A percentile compares a stretch with the other conserved stretches of the same genome.
phyloP scores from a whole-genome alignment of 2,113 vertebrate species.

The Caranx ignobilis region DNA sequence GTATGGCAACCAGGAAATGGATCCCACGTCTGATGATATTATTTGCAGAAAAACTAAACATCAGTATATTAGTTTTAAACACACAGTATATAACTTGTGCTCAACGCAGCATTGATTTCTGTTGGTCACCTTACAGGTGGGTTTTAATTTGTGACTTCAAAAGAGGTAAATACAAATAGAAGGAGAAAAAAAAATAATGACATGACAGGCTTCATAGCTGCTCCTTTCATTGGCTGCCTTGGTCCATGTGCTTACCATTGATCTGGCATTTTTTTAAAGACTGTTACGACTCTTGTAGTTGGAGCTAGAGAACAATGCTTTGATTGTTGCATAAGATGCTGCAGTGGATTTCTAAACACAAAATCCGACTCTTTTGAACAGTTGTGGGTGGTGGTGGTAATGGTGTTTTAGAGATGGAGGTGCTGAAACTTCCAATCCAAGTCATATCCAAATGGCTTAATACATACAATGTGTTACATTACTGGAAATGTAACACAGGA shows the following conservation, averaged over 20 bases:
- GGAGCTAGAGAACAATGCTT: constrained; percentile 47
- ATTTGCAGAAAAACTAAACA: constrained; percentile 51
- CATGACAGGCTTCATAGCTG: constrained; percentile 59
- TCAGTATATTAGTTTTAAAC: constrained; percentile 61
- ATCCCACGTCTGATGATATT: constrained; percentile 33
- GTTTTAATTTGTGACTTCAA: constrained; percentile 47
- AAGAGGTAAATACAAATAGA: constrained; percentile 32
- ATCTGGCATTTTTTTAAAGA: constrained; percentile 69
- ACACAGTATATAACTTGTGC: constrained; percentile 63
- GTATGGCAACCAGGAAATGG: constrained; percentile 26
- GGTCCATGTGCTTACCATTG: constrained; percentile 58
- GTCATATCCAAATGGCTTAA: constrained; percentile 13
- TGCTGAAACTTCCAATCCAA: constrained; percentile 21
- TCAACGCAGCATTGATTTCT: constrained; percentile 44
- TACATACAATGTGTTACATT: constrained; percentile 29
- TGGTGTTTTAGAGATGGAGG: constrained; percentile 15
- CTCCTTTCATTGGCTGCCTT: constrained; percentile 74
- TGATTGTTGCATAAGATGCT: constrained; percentile 31
- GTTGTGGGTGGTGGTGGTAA: constrained; percentile 21
- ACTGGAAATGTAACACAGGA: constrained; percentile 4
- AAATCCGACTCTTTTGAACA: constrained; percentile 12
- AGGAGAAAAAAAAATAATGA: constrained; percentile 7
- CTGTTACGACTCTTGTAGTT: constrained; percentile 53
- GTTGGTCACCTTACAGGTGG: constrained; percentile 40
- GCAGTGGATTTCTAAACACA: constrained; percentile 38